Conservation (phyloP, 1,140 invertebrate genomes). For the Macrobrachium rosenbergii region DNA sequence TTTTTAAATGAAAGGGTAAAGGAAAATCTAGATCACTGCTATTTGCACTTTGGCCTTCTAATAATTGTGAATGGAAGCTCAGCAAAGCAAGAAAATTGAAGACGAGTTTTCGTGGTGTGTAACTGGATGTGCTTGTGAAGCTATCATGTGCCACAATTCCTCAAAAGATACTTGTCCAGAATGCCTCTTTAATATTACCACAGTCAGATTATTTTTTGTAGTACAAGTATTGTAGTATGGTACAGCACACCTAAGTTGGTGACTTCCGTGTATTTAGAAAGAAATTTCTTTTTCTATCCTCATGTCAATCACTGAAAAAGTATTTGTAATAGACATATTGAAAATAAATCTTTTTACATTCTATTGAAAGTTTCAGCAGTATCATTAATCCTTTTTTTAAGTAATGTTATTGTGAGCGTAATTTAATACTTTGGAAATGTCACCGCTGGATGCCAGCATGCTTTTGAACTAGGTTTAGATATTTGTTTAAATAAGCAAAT, state of each 20-base stretch:
- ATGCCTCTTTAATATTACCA: constrained; percentile 45
- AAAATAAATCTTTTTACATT: constrained; percentile 64
- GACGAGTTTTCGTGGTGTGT: not conserved
- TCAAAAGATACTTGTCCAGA: constrained; percentile 56
- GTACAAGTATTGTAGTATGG: constrained; percentile 50
- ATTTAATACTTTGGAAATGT: too few species aligned
- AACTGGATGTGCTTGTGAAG: constrained; percentile 3
- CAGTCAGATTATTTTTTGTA: constrained; percentile 60
- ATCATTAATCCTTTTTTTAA: constrained; percentile 2
- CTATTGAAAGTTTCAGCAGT: constrained; percentile 48
- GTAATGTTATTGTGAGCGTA: too few species aligned
- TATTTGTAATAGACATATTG: constrained; percentile 62
- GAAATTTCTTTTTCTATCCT: constrained; percentile 60
- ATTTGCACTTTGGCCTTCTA: too few species aligned
- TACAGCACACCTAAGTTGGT: constrained; percentile 60
- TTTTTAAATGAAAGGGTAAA: too few species aligned
- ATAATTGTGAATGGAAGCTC: too few species aligned
- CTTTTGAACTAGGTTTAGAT: too few species aligned
- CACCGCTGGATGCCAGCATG: too few species aligned
- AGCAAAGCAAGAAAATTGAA: too few species aligned
- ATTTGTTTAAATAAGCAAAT: too few species aligned
- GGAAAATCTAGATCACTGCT: too few species aligned
- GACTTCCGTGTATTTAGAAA: constrained; percentile 63
- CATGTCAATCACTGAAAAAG: constrained; percentile 60
- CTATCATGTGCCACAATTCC: constrained; percentile 51